Evolutionary conservation across 1,140 invertebrate genomes (phyloP).

Genomic region (Medauroidea extradentata): DNA sequence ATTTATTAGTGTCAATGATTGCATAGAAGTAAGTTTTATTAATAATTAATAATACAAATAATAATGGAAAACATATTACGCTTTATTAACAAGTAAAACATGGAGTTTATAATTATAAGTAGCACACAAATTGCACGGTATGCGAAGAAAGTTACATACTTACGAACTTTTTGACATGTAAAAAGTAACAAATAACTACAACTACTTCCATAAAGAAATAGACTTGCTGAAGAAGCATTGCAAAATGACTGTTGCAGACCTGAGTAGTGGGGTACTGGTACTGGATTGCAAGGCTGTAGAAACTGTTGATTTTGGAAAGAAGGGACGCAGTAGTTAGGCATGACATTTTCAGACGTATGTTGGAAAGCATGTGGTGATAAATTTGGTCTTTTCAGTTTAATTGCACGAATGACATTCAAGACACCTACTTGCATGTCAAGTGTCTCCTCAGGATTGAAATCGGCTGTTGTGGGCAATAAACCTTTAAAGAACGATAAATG

Average conservation of each 20-base stretch:
- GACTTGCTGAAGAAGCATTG: too few relatives aligned
- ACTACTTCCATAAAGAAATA: too few relatives aligned
- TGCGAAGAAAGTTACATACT: too few relatives aligned
- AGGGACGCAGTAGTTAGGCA: conserved; percentile 6
- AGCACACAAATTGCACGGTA: too few relatives aligned
- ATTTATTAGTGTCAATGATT: conserved; percentile 5
- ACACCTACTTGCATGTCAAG: conserved; percentile 6
- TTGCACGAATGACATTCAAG: not conserved
- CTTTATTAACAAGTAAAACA: too few relatives aligned
- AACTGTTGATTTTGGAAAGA: conserved; percentile 10
- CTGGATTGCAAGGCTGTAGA: conserved; percentile 7
- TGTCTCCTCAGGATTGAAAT: conserved; percentile 13
- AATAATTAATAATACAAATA: conserved; percentile 6
- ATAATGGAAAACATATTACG: not conserved
- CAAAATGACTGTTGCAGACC: too few relatives aligned
- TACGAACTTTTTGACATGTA: too few relatives aligned
- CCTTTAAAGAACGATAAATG: conserved; percentile 20
- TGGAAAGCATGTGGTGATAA: conserved; percentile 4
- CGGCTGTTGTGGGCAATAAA: conserved; percentile 10
- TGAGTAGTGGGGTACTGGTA: too few relatives aligned
- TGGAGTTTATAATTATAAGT: too few relatives aligned
- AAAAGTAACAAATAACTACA: too few relatives aligned
- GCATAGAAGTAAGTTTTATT: conserved; percentile 2
- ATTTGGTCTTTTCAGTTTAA: conserved; percentile 7
- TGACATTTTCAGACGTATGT: conserved; percentile 7